Evolutionary conservation across 2,797 vertebrate species (phyloP).

Genomic region (Euthynnus affinis): DNA sequence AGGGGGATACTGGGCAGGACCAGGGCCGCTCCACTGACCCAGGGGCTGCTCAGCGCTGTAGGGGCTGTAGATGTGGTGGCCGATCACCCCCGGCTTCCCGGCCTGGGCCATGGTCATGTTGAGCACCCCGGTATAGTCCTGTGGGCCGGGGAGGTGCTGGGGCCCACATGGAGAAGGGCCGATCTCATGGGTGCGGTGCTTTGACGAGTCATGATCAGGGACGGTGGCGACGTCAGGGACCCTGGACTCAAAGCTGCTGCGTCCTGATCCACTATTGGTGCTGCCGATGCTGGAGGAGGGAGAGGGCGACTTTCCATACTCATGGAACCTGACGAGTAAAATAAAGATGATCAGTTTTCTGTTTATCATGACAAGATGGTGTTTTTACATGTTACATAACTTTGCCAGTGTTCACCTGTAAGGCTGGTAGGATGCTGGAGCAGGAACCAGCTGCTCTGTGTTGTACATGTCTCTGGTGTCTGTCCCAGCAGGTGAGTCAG

Average conservation of each 20-base stretch:
- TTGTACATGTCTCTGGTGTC: slow-evolving; percentile 83
- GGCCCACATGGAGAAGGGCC: slow-evolving; percentile 74
- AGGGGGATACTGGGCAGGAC: slow-evolving; percentile 86
- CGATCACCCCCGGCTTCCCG: slow-evolving; percentile 83
- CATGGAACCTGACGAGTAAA: slow-evolving; percentile 82
- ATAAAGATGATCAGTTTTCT: background rate
- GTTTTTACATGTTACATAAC: background rate
- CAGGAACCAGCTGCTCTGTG: slow-evolving; percentile 89
- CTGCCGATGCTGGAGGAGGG: slow-evolving; percentile 81
- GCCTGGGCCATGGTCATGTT: slow-evolving; percentile 87
- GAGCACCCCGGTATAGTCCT: slow-evolving; percentile 88
- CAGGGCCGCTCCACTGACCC: slow-evolving; percentile 88
- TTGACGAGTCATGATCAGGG: slow-evolving; percentile 82
- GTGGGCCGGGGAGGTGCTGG: slow-evolving; percentile 76
- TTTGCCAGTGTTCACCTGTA: slow-evolving; percentile 83
- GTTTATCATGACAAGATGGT: fast-evolving
- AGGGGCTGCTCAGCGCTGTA: slow-evolving; percentile 88
- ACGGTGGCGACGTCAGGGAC: slow-evolving; percentile 85
- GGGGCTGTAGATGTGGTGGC: slow-evolving; percentile 87
- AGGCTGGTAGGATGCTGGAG: slow-evolving; percentile 83
- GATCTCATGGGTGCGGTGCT: slow-evolving; percentile 65
- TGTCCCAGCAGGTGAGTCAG: slow-evolving; percentile 74
- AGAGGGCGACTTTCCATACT: slow-evolving; percentile 86
- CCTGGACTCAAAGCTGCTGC: slow-evolving; percentile 81
- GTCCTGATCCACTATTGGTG: slow-evolving; percentile 64